Evolutionary conservation across 2,113 vertebrate species (phyloP).

Genomic region (Cynopterus brachyotis): DNA sequence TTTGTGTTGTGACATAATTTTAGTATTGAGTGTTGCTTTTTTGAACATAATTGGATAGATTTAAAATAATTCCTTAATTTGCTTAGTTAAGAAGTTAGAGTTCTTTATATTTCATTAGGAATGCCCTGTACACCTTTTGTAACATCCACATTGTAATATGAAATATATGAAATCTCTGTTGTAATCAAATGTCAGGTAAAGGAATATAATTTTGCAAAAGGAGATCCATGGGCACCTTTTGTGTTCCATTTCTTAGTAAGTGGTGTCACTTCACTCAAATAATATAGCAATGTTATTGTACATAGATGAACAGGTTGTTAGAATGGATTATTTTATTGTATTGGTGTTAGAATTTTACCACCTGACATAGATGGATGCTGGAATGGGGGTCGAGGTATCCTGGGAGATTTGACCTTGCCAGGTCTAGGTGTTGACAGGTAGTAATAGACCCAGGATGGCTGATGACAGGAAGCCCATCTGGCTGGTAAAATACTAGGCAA

Average conservation of each 20-base stretch:
- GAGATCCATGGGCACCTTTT: neutral
- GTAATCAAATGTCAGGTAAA: neutral
- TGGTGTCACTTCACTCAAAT: neutral
- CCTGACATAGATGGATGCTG: conserved; percentile 28
- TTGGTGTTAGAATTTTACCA: conserved; percentile 45
- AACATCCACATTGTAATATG: neutral
- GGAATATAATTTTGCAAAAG: neutral
- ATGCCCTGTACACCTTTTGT: neutral
- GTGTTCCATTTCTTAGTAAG: neutral
- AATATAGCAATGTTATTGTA: neutral
- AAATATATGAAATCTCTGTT: neutral
- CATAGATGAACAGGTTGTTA: neutral
- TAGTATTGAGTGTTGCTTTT: neutral
- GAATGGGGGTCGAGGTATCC: neutral
- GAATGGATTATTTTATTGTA: neutral
- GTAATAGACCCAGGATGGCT: neutral
- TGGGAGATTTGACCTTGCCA: neutral
- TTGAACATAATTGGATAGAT: neutral
- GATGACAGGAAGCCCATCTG: conserved; percentile 39
- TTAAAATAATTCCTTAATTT: neutral
- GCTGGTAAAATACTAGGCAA: conserved; percentile 49
- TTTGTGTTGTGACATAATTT: neutral
- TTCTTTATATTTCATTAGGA: neutral
- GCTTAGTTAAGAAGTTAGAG: neutral
- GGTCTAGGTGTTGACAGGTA: conserved; percentile 17